Evolutionary conservation across 2,113 vertebrate genomes (phyloP).

Genomic region (Odontophorus gujanensis): DNA sequence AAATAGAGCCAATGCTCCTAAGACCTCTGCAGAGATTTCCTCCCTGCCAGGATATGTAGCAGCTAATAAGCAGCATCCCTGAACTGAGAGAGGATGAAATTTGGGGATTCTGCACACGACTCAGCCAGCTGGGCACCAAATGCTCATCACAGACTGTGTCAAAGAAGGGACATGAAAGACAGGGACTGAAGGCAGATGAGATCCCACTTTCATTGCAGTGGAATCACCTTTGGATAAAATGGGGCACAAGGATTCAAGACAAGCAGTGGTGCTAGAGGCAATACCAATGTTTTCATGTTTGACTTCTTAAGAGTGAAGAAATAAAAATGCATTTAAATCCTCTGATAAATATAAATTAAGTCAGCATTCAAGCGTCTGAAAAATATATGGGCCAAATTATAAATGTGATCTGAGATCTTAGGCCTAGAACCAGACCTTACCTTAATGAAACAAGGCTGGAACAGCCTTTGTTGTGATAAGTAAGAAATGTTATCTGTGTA

Average conservation of each 20-base stretch:
- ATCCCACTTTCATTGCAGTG: neutral
- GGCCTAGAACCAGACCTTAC: neutral
- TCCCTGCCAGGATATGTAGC: neutral
- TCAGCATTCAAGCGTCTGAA: neutral
- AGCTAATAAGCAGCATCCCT: neutral
- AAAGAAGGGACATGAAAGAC: neutral
- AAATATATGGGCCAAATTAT: neutral
- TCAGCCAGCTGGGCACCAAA: neutral
- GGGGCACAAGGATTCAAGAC: neutral
- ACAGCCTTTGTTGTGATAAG: neutral
- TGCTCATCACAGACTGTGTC: neutral
- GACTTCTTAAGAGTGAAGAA: neutral
- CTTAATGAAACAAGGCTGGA: neutral
- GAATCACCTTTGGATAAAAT: neutral
- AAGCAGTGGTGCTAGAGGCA: neutral
- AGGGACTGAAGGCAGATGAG: neutral
- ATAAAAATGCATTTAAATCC: neutral
- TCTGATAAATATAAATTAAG: neutral
- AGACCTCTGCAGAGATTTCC: neutral
- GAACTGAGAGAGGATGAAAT: neutral
- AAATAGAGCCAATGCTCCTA: neutral
- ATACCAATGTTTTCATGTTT: neutral
- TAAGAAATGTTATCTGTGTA: neutral
- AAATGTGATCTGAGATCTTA: neutral
- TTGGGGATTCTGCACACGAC: accelerated